Evolutionary conservation across 2,888 invertebrate species (phyloP).

Genomic region (Melipona bicolor): DNA sequence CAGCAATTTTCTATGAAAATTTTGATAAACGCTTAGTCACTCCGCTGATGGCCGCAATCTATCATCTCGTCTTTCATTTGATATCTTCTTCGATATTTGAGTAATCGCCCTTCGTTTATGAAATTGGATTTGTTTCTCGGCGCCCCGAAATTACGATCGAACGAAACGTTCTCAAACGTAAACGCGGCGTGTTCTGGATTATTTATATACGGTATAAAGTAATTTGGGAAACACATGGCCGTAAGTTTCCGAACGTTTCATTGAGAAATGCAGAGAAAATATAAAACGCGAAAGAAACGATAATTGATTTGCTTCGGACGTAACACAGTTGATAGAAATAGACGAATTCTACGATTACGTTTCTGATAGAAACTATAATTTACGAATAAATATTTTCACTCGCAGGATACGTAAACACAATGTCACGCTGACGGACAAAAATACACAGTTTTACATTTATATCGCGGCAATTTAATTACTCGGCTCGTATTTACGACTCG

Average conservation of each 20-base stretch:
- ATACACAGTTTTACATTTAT: too few relatives aligned
- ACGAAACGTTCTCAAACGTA: neutral
- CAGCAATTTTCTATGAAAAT: conserved; percentile 55
- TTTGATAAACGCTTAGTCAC: conserved; percentile 55
- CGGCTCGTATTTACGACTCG: too few relatives aligned
- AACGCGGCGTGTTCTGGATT: neutral
- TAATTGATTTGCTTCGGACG: too few relatives aligned
- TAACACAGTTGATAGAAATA: too few relatives aligned
- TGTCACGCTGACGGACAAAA: too few relatives aligned
- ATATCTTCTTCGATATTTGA: conserved; percentile 40
- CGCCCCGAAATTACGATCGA: neutral
- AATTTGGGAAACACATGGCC: neutral
- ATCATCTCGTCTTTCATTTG: conserved; percentile 50
- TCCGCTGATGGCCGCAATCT: conserved; percentile 48
- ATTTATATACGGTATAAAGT: neutral
- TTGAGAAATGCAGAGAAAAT: neutral
- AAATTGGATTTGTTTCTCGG: conserved; percentile 30
- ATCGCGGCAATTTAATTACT: too few relatives aligned
- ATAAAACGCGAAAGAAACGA: too few relatives aligned
- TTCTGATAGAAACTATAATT: too few relatives aligned
- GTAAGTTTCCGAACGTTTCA: neutral
- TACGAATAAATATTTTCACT: too few relatives aligned
- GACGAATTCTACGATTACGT: too few relatives aligned
- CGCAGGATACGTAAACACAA: too few relatives aligned
- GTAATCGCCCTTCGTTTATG: conserved; percentile 28